Base-by-base conservation (phyloP, 1,140 invertebrate genomes). In the Bombus difficillimus region DNA sequence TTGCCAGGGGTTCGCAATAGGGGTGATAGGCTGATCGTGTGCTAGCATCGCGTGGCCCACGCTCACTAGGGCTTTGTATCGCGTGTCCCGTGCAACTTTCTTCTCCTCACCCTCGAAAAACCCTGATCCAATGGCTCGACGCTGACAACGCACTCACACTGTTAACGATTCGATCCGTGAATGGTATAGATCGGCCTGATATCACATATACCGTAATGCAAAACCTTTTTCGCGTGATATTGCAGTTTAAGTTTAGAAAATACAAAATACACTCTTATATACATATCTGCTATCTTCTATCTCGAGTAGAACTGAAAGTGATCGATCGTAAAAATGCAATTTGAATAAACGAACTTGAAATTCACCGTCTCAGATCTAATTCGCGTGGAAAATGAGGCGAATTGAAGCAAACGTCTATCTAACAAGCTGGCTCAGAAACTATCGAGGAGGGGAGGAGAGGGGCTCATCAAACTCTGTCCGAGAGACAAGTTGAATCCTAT, bases 1-100 rank as follows among this genome's bases (percentile, higher is more conserved):
- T 92, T 89, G 86, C 83, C 86, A 91, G 89, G 86, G 89, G 87
- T 87, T 90, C 91, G 81, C 90, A 86, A 85, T 69, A 83, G 79
- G 76, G 85, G 75, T 83, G 76, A 85, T 81, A 86, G 80, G 41
- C 76, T 43, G 66, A 68, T 77, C 74, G 78, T 77, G 86, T 59
- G 39, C 71, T 66, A 79, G 71, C 34, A 88, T 90, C 81, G 89
- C 89, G 89, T 90, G 89, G 83, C 34, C 77, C 59, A 57, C n/a
- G 77, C 71, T 82, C 89, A 64, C 75, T 90, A 90, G 83, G 76
- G 72, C 15, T 43, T 39, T 25, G 57, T 62, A 86, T 90, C 86
- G 89, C 89, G 89, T 90, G 89, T 85, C 80, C 25, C 80, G 32
- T n/a, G 4, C 41, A 88, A 90, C 84, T 88, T 90, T 81, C 86